These are phyloP conservation scores for Gonatopus flavifemur DNA, from an alignment of 1,140 invertebrate genomes.

Conservation along the genomic window DNA sequence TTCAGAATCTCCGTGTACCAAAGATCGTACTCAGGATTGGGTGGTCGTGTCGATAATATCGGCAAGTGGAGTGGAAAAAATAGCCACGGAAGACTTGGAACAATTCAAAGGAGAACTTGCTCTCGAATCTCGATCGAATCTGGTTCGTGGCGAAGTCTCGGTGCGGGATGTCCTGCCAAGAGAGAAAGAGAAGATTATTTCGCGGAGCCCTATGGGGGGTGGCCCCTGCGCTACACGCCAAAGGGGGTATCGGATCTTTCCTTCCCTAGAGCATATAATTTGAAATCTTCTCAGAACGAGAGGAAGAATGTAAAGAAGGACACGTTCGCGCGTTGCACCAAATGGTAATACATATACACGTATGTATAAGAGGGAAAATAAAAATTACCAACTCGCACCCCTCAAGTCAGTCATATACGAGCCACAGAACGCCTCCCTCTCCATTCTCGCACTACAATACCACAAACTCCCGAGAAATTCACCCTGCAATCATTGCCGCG, in stretches of 20 bases:
- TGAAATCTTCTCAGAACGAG: conserved; percentile 52
- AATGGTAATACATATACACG: too few relatives aligned
- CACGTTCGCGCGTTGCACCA: conserved; percentile 5
- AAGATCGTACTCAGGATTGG: conserved; percentile 44
- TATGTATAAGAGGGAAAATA: conserved; percentile 5
- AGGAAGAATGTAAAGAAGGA: conserved; percentile 8
- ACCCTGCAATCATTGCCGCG: conserved; percentile 53
- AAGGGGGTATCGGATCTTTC: conserved; percentile 27
- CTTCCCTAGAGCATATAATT: conserved; percentile 47
- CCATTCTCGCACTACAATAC: conserved; percentile 52
- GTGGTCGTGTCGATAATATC: conserved; percentile 50
- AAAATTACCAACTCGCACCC: conserved; percentile 26
- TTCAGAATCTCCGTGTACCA: too few relatives aligned
- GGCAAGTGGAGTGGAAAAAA: conserved; percentile 33
- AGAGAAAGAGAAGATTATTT: too few relatives aligned
- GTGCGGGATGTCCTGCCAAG: conserved; percentile 37
- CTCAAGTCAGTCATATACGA: conserved; percentile 31
- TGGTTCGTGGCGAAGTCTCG: too few relatives aligned
- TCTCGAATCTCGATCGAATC: too few relatives aligned
- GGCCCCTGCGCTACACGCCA: conserved; percentile 23
- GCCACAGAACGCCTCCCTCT: conserved; percentile 54
- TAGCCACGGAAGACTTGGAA: conserved; percentile 27
- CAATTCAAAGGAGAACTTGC: conserved; percentile 12
- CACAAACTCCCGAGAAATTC: conserved; percentile 56
- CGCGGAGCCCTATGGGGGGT: conserved; percentile 28